Evolutionary conservation across 2,888 invertebrate species (phyloP).

Genomic region (Drosophila nr. fundita): DNA sequence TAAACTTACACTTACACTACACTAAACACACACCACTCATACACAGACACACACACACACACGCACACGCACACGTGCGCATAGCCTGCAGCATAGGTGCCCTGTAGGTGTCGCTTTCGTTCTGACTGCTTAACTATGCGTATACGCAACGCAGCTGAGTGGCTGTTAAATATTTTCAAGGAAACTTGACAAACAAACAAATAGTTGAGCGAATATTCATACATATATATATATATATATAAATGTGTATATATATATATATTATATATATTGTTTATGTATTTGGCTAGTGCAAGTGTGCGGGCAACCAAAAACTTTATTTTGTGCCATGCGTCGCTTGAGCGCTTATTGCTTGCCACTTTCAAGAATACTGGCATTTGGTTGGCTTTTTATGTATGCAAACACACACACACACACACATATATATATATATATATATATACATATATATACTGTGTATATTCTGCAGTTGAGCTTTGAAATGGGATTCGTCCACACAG

Average conservation of each 20-base stretch:
- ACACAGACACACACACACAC: slow-evolving; percentile 5
- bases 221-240: background rate
- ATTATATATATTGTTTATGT: background rate
- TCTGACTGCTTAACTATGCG: slow-evolving; percentile 74
- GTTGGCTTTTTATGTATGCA: slow-evolving; percentile 27
- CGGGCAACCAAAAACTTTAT: slow-evolving; percentile 64
- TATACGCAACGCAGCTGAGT: slow-evolving; percentile 74
- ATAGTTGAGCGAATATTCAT: slow-evolving; percentile 31
- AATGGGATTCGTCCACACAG: slow-evolving; percentile 53
- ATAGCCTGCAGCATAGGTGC: slow-evolving; percentile 50
- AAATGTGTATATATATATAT: background rate
- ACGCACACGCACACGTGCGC: slow-evolving; percentile 6
- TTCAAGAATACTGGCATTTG: slow-evolving; percentile 61
- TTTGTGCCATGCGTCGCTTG: slow-evolving; percentile 55
- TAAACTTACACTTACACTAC: slow-evolving; percentile 53
- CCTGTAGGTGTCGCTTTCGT: slow-evolving; percentile 68
- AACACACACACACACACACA: background rate
- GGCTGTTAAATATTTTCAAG: slow-evolving; percentile 80
- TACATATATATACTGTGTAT: background rate
- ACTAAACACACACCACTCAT: slow-evolving; percentile 17
- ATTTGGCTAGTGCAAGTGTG: slow-evolving; percentile 7
- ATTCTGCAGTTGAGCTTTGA: slow-evolving; percentile 62
- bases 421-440: background rate
- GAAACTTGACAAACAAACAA: slow-evolving; percentile 68
- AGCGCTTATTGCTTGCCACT: slow-evolving; percentile 62